Base-by-base conservation (phyloP, 2,888 invertebrate species). In the Taenaris catops region DNA sequence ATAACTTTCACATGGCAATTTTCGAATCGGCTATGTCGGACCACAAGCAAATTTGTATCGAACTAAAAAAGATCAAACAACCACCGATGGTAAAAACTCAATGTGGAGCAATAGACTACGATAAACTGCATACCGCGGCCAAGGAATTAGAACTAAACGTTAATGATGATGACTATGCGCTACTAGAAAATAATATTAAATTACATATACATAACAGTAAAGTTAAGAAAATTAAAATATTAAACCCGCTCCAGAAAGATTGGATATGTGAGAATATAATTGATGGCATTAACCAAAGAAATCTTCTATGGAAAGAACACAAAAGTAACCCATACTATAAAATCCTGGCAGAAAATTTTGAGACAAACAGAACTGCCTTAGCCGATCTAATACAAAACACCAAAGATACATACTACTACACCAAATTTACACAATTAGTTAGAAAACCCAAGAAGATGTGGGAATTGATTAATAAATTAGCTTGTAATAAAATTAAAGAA, bases 391-490 rank as follows among this genome's bases (percentile, higher is more conserved):
- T 25, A 1, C 14, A 8, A 8, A 8, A 21, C 8, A 23, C 32
- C 7, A 32, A 32, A 16, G 11, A 23, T 9, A 11, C 4, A 24
- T 24, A 24, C 18, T 34, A 26, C 7, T 34, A 34, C 14, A 34
- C 17, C n/a, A 33, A 33, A 17, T 33, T 11, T 23, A 8, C 16
- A 9, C 25, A 24, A n/a, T n/a, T n/a, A n/a, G n/a, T n/a, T n/a
- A n/a, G n/a, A n/a, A n/a, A 34, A 19, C 17, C 16, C 14, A 32
- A 37, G 14, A 37, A 33, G 25, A 37, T 31, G 29, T 31, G 36
- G 36, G 20, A 19, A 16, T 29, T 29, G 16, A 24, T 37, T 20
- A 31, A 37, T 27, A 27, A 3, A 4, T 12, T 34, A 10, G 10
- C 34, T 8, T 11, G 19, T 34, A 34, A 25, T 34, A 35, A 28